phyloP scores from a whole-genome alignment of 1,140 invertebrate species.

The Harpegnathos saltator region DNA sequence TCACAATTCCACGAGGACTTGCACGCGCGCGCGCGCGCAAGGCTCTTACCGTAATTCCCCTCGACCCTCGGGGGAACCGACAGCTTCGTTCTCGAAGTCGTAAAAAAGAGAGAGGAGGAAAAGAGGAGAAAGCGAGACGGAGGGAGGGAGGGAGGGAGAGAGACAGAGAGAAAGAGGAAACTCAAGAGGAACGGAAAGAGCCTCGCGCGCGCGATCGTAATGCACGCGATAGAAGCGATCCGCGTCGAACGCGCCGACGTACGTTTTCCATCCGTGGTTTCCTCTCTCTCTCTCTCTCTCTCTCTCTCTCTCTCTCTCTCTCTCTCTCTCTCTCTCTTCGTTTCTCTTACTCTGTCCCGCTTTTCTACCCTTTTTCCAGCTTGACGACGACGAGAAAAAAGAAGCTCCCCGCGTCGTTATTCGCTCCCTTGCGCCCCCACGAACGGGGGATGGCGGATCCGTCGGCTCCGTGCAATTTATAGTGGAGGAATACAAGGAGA shows the following conservation, averaged over 20 bases:
- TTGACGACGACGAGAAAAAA: background rate
- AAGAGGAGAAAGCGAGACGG: no score
- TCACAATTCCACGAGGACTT: conserved; percentile 26
- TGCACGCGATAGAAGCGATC: conserved; percentile 41
- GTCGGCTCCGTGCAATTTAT: conserved; percentile 36
- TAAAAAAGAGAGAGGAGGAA: conserved; percentile 45
- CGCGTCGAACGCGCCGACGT: conserved; percentile 34
- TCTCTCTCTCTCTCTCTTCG: no score
- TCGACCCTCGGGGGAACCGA: conserved; percentile 17
- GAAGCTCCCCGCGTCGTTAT: conserved; percentile 21
- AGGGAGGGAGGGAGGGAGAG: background rate
- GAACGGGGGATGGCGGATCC: background rate
- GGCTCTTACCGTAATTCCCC: conserved; percentile 35
- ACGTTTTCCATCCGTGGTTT: conserved; percentile 17
- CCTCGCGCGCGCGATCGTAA: conserved; percentile 34
- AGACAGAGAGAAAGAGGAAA: background rate
- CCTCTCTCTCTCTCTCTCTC: no score
- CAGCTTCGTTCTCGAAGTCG: conserved; percentile 31
- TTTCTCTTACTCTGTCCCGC: no score
- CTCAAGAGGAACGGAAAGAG: background rate
- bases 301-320: no score
- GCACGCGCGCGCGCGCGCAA: background rate
- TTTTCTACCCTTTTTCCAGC: no score
- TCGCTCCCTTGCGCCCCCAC: background rate
- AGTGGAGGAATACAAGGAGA: conserved; percentile 34